Conservation (phyloP, 2,797 vertebrate genomes). For the Delichon dasypus region DNA sequence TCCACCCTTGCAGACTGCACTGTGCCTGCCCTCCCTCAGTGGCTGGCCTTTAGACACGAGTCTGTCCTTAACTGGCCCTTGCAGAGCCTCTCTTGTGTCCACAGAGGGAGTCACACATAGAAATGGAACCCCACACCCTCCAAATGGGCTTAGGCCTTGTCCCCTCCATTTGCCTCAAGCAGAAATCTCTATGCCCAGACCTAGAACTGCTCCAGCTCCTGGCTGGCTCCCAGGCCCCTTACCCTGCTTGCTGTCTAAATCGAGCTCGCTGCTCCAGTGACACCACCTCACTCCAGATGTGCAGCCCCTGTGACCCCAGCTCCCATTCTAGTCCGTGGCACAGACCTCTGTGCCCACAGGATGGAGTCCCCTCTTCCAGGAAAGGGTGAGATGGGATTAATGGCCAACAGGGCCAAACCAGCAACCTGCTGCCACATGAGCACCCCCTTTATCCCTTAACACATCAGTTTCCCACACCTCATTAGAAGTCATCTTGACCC, state of each 20-base stretch:
- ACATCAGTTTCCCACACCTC: fast-evolving
- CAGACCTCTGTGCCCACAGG: fast-evolving
- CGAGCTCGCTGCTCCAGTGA: fast-evolving
- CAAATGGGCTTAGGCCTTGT: fast-evolving
- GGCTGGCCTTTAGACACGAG: too few species aligned
- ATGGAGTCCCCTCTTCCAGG: neutral
- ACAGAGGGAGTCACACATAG: fast-evolving
- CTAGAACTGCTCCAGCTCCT: neutral
- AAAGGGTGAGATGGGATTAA: neutral
- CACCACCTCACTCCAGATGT: fast-evolving
- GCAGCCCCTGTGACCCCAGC: neutral
- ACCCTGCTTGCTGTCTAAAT: fast-evolving
- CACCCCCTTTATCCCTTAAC: neutral
- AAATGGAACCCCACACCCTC: too few species aligned
- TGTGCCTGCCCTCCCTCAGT: fast-evolving
- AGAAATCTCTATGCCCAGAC: fast-evolving
- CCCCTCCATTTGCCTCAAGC: neutral
- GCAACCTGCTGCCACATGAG: fast-evolving
- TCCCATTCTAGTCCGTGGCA: neutral
- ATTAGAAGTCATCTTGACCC: neutral
- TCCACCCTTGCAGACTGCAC: fast-evolving
- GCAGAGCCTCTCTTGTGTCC: neutral
- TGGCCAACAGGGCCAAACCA: fast-evolving
- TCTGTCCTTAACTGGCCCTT: fast-evolving
- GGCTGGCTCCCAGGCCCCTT: neutral